Base-by-base conservation (phyloP, 2,797 vertebrate species). In the Falco columbarius region DNA sequence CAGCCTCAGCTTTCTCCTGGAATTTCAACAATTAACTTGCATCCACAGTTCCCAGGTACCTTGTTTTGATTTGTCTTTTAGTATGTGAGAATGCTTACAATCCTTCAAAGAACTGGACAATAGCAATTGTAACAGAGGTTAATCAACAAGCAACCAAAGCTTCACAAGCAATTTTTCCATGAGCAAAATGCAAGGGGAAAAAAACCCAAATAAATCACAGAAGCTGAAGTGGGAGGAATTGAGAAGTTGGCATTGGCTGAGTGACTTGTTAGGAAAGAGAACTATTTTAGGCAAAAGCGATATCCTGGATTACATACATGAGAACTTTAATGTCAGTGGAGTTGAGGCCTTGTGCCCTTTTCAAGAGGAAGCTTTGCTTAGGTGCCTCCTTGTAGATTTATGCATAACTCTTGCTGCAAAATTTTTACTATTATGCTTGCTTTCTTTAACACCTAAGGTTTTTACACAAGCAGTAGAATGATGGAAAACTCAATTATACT, bases 1-100 rank as follows among this genome's bases (percentile, higher is more conserved):
- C 99, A 98, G 68, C 98, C 98, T 82, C 99, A 99, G 96, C 98
- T 99, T 73, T 99, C 99, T 93, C 98, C 98, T 46, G 99, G 98
- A 92, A 98, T 99, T 97, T 99, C 98, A 89, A 99, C 99, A 72
- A 98, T 99, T 96, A 98, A 98, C 72, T 98, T 99, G 84, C 98
- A 98, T 87, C 98, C 98, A 80, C 98, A 98, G 55, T 98, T 98
- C 95, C 98, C 98, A 98, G 99, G 99, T 99, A 98, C 92, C 38
- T 97, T 95, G 74, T 94, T 96, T 83, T 89, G 44, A 65, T 56
- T 73, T 90, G 32, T 83, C 58, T 54, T 89, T 24, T 81, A 74
- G 51, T 88, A 26, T 61, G 22, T 90, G 34, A 76, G 13, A 27
- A 7, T 58, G 14, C 36, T 90, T 81, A 56, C 7, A 40, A 3